Conservation (phyloP, 2,888 invertebrate species). For the Entomobrya multifasciata region DNA sequence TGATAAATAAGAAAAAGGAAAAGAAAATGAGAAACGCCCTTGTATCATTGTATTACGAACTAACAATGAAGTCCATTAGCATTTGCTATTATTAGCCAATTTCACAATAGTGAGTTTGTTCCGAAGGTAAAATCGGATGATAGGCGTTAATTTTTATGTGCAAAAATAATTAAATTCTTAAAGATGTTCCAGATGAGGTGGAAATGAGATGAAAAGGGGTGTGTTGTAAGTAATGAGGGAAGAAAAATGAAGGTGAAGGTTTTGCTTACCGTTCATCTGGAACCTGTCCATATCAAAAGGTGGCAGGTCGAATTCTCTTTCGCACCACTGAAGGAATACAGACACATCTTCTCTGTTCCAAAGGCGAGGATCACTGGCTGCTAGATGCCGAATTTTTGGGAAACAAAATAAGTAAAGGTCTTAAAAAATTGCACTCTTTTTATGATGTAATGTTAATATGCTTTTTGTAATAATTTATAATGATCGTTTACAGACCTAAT, state of each 20-base stretch:
- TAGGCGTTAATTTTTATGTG: neutral
- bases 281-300: conserved; percentile 96
- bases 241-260: neutral
- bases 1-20: conserved; percentile 29
- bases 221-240: no score
- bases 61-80: neutral
- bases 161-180: neutral
- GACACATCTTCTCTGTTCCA: conserved; percentile 95
- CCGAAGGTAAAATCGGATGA: conserved; percentile 6
- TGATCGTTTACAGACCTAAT: conserved; percentile 83
- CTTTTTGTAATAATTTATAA: neutral
- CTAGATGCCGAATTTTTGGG: conserved; percentile 71
- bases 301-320: conserved; percentile 94
- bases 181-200: neutral
- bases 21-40: conserved; percentile 60
- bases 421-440: neutral
- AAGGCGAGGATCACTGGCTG: conserved; percentile 91
- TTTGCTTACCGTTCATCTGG: conserved; percentile 92
- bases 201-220: neutral
- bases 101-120: neutral
- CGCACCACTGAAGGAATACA: conserved; percentile 94
- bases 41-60: conserved; percentile 52
- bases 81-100: neutral
- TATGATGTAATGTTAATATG: neutral
- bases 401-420: conserved; percentile 12